These are phyloP conservation scores for Kryphioiulus occultus DNA, from an alignment of 2,888 invertebrate genomes.

Conservation along the genomic window DNA sequence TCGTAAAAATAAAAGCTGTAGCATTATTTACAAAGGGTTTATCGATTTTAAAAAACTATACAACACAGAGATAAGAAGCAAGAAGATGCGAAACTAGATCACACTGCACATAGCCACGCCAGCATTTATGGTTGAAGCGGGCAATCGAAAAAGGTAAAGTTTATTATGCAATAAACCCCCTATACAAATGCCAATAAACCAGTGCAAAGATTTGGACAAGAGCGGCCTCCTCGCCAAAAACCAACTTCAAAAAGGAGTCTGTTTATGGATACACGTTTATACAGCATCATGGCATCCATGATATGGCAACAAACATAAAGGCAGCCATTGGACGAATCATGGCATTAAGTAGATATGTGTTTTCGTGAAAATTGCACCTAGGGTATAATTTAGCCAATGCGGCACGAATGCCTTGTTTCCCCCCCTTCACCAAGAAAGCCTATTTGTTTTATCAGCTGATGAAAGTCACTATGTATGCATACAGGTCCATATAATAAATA, in stretches of 20 bases:
- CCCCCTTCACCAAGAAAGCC: not conserved
- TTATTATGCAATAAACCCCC: slow-evolving; percentile 31
- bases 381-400: slow-evolving; percentile 26
- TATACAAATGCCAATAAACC: slow-evolving; percentile 7
- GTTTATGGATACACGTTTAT: slow-evolving; percentile 11
- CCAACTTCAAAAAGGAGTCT: slow-evolving; percentile 26
- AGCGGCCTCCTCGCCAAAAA: not conserved
- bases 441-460: slow-evolving; percentile 35
- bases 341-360: slow-evolving; percentile 14
- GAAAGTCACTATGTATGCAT: slow-evolving; percentile 12
- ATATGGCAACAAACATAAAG: slow-evolving; percentile 35
- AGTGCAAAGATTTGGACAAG: slow-evolving; percentile 29
- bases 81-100: not conserved
- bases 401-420: not conserved
- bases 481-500: slow-evolving; percentile 31
- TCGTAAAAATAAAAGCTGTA: not conserved
- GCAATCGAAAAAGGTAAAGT: slow-evolving; percentile 35
- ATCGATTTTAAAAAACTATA: not conserved
- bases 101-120: not conserved
- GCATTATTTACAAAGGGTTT: not conserved
- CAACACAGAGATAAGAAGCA: too few species aligned
- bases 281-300: slow-evolving; percentile 18
- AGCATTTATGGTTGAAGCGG: not conserved
- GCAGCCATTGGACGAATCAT: slow-evolving; percentile 16
- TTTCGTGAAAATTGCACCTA: slow-evolving; percentile 31